Evolutionary conservation across 1,140 invertebrate species (phyloP).

Genomic region (Sinonovacula constricta): DNA sequence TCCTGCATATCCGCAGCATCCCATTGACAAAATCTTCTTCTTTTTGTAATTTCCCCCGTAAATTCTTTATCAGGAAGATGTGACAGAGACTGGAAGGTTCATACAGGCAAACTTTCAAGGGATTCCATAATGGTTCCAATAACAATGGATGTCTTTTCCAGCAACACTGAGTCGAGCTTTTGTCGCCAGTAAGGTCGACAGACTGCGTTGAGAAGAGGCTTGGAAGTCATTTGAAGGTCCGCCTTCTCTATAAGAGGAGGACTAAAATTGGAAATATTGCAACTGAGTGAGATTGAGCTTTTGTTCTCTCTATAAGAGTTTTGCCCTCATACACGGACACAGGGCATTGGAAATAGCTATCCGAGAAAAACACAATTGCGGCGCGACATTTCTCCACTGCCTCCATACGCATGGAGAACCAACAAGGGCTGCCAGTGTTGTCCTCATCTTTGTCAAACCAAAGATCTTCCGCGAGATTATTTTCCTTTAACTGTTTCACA

Average conservation of each 20-base stretch:
- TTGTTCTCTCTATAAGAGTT: slow-evolving; percentile 71
- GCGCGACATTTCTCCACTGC: slow-evolving; percentile 75
- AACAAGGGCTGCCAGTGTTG: slow-evolving; percentile 74
- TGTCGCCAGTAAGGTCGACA: slow-evolving; percentile 69
- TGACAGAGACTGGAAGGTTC: slow-evolving; percentile 62
- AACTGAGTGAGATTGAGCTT: slow-evolving; percentile 60
- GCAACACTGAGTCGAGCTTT: slow-evolving; percentile 69
- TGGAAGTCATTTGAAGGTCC: slow-evolving; percentile 70
- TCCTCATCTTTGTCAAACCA: slow-evolving; percentile 78
- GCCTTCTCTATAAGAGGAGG: slow-evolving; percentile 63
- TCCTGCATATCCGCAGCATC: slow-evolving; percentile 74
- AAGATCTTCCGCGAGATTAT: slow-evolving; percentile 76
- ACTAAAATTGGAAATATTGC: slow-evolving; percentile 72
- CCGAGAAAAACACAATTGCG: slow-evolving; percentile 73
- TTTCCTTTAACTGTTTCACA: slow-evolving; percentile 75
- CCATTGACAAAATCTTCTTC: slow-evolving; percentile 78
- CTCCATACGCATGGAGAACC: slow-evolving; percentile 76
- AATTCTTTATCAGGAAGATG: slow-evolving; percentile 70
- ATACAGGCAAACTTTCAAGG: slow-evolving; percentile 72
- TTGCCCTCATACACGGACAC: slow-evolving; percentile 76
- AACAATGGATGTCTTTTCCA: slow-evolving; percentile 76
- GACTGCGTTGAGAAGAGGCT: slow-evolving; percentile 59
- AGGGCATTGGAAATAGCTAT: slow-evolving; percentile 75
- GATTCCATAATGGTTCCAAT: slow-evolving; percentile 74
- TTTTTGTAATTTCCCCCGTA: slow-evolving; percentile 74